Base-by-base conservation (phyloP, 2,113 vertebrate species). In the Actinemys pallida region DNA sequence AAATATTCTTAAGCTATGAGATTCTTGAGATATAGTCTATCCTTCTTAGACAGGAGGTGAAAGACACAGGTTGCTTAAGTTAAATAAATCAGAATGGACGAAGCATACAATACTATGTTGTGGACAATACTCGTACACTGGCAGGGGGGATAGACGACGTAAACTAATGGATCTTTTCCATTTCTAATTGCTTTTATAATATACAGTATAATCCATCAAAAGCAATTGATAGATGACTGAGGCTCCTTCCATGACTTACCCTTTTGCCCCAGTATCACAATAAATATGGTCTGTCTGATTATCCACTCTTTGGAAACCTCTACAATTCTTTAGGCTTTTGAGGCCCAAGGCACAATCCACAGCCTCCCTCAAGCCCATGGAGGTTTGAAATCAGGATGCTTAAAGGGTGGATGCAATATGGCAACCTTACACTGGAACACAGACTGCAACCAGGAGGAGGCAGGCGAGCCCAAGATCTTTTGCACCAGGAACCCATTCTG, bases 221-320 rank as follows among this genome's bases (percentile, higher is more conserved):
- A 91, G 5, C 45, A 85, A 69, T 49, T 83, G 83, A 45, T 72
- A 83, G 89, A 10, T 91, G 89, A 83, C 25, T 35, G 31, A 92
- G 92, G 88, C 27, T 52, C 24, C 79, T 96, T 35, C 65, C 65
- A 65, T 22, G 85, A 29, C 13, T 82, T 87, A 79, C 94, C 92
- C 29, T 84, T 92, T 94, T 93, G 90, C 65, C 35, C 4, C 31
- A 25, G 2, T 79, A 47, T 81, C 88, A 45, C 54, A 92, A 25
- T 78, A 92, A 62, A n/a, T 83, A 57, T 9, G 45, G 42, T 83
- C 52, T 0, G 0, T 81, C 49, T 16, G 3, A 84, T 8, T 81
- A 72, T 27, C 5, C 25, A 78, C 47, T 27, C 25, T 85, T 90
- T n/a, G 88, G 35, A 49, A 91, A 49, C 59, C 59, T 87, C 90